Percentiles rank a stretch among this genome's conserved stretches.
These are phyloP conservation scores for Drosophila mercatorum DNA, from an alignment of 2,888 invertebrate species.

Conservation along the genomic window DNA sequence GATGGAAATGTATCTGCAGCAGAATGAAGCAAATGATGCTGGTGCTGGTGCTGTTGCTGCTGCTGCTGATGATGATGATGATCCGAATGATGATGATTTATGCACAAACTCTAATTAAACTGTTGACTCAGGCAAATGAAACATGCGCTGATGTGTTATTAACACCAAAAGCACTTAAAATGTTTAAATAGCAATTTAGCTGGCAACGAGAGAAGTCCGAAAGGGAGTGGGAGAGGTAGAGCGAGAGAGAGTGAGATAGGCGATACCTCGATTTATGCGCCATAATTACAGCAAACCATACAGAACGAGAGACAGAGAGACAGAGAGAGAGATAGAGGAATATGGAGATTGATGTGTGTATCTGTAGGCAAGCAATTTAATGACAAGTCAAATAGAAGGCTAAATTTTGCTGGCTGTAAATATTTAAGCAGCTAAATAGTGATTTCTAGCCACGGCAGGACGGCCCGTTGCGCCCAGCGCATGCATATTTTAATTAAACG, in stretches of 20 bases:
- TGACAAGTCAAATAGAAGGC: constrained; percentile 61
- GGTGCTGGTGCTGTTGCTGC: neutral
- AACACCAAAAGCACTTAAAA: constrained; percentile 74
- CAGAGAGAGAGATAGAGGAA: neutral
- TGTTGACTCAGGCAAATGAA: constrained; percentile 75
- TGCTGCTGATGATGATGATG: constrained; percentile 29
- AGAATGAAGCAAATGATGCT: constrained; percentile 6
- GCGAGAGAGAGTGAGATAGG: neutral
- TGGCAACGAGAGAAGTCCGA: constrained; percentile 2
- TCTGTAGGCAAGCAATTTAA: constrained; percentile 38
- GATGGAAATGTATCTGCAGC: constrained; percentile 34
- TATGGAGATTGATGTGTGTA: constrained; percentile 12
- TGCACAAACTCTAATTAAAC: constrained; percentile 74
- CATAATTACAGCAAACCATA: constrained; percentile 10
- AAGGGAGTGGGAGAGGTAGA: too few relatives aligned
- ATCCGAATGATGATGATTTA: constrained; percentile 49
- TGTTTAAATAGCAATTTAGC: constrained; percentile 67
- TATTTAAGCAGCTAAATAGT: constrained; percentile 49
- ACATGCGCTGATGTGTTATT: constrained; percentile 74
- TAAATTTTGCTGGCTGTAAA: constrained; percentile 46
- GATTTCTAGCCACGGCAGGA: constrained; percentile 24
- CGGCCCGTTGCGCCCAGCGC: neutral
- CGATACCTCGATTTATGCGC: constrained; percentile 12
- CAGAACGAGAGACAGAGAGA: neutral
- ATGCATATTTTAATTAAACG: constrained; percentile 57